These are phyloP conservation scores for Copidosoma aretas DNA, from an alignment of 2,888 invertebrate genomes.

Conservation along the genomic window DNA sequence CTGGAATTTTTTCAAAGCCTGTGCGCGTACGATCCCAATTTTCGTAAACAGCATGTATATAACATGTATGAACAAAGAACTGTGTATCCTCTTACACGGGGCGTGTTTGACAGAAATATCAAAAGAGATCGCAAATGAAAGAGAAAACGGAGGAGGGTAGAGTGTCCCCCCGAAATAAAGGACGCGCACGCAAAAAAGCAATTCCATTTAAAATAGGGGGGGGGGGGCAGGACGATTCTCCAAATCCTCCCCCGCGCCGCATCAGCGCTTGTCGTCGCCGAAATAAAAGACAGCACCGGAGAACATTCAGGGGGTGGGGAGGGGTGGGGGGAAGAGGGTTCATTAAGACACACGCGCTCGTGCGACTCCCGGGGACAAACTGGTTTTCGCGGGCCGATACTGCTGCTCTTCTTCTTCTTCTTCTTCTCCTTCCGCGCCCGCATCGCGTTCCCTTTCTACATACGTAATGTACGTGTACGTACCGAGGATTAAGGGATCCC, in stretches of 20 bases:
- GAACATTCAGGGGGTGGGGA: slow-evolving; percentile 7
- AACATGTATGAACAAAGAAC: too few species aligned
- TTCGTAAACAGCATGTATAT: too few species aligned
- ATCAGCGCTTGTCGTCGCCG: slow-evolving; percentile 20
- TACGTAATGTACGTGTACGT: too few species aligned
- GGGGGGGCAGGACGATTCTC: slow-evolving; percentile 3
- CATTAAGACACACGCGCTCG: slow-evolving; percentile 49
- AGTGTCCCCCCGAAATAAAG: neutral
- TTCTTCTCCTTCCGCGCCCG: slow-evolving; percentile 33
- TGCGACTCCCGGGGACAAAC: slow-evolving; percentile 47
- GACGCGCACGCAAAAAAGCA: slow-evolving; percentile 1
- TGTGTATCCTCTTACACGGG: too few species aligned
- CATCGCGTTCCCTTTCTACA: slow-evolving; percentile 24
- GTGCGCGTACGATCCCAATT: too few species aligned
- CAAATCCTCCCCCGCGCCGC: slow-evolving; percentile 24
- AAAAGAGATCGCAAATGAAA: neutral
- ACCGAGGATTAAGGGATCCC: too few species aligned
- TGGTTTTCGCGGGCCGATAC: slow-evolving; percentile 52
- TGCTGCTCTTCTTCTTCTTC: slow-evolving; percentile 44
- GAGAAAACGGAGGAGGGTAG: neutral
- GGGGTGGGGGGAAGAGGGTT: slow-evolving; percentile 42
- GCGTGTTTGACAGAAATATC: slow-evolving; percentile 15
- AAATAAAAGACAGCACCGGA: slow-evolving; percentile 29
- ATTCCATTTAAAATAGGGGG: slow-evolving; percentile 15
- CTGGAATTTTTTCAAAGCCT: too few species aligned